phyloP scores from a whole-genome alignment of 1,140 invertebrate genomes.

The Plutomurus gul region DNA sequence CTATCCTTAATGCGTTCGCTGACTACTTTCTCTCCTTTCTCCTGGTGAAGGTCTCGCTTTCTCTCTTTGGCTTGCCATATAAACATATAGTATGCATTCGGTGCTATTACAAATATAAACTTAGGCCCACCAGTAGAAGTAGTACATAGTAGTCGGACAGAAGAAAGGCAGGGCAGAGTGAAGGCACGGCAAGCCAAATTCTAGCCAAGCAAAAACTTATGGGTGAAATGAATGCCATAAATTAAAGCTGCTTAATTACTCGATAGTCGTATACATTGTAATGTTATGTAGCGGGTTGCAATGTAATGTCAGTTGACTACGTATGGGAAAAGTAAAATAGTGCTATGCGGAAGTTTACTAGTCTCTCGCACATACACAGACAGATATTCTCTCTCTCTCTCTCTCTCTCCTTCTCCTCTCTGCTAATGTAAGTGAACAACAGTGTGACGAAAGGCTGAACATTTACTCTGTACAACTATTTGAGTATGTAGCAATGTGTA shows the following conservation, averaged over 20 bases:
- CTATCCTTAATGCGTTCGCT: conserved; percentile 17
- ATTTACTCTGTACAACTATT: too few species aligned
- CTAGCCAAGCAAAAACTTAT: conserved; percentile 2
- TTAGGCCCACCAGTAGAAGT: too few species aligned
- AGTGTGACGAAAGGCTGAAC: too few species aligned
- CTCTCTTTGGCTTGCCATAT: neutral
- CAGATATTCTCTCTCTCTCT: too few species aligned
- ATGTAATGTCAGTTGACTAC: neutral
- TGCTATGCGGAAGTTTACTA: too few species aligned
- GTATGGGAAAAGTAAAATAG: neutral
- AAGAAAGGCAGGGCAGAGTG: neutral
- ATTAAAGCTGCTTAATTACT: conserved; percentile 46
- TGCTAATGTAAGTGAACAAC: too few species aligned
- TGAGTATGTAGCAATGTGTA: too few species aligned
- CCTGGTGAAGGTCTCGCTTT: neutral
- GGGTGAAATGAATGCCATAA: conserved; percentile 46
- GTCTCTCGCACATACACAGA: too few species aligned
- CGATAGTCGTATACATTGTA: neutral
- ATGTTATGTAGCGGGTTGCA: neutral
- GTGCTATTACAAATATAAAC: too few species aligned
- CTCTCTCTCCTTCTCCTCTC: too few species aligned
- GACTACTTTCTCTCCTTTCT: too few species aligned
- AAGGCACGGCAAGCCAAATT: neutral
- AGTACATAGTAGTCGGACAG: neutral
- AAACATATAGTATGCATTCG: too few species aligned